Base-by-base conservation (phyloP, 23 tunicate genomes). In the Ascidia mentula region DNA sequence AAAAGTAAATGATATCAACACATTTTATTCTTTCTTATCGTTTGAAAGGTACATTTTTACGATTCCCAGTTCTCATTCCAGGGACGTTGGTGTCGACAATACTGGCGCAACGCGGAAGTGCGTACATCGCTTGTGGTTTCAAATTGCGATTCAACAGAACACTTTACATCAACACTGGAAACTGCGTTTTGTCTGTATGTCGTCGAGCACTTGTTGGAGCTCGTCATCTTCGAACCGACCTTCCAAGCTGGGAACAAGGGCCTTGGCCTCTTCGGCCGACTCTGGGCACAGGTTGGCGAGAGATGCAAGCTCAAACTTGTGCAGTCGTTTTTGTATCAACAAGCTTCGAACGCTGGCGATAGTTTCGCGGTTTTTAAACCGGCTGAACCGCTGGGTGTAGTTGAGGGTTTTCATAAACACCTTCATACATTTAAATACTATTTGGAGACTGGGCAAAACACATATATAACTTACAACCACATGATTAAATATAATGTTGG, bases 201-300 rank as follows among this genome's bases (percentile, higher is more conserved):
- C 99, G 61, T 90, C 91, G 15, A 95, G 74, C 31, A 95, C 82
- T 79, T 89, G 95, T 79, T 85, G 95, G 22, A 95, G 80, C 42
- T 95, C 99, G 20, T 95, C 99, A 78, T 95, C 95, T 69, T 86
- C 95, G 46, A 95, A 89, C 34, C 92, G 59, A 8, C 91, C 91
- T 36, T 89, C 99, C 85, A 95, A 61, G 37, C 91, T 85, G 22
- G 99, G 96, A 72, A 95, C 80, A 0, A 95, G 60, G 38, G 99
- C 88, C 80, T 96, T 96, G 18, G 99, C 99, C 82, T 96, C 99
- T 39, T 96, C 99, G 3, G 96, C 96, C 1, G 99, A 86, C 80
- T 96, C 99, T 0, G 99, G 99, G 69, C 99, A 96, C 32, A 96
- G 69, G 73, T 96, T 96, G 9, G 99, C 99, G 0, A 96, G 84